These are phyloP conservation scores for Gallirallus australis DNA, from an alignment of 2,797 vertebrate genomes.

Conservation along the genomic window DNA sequence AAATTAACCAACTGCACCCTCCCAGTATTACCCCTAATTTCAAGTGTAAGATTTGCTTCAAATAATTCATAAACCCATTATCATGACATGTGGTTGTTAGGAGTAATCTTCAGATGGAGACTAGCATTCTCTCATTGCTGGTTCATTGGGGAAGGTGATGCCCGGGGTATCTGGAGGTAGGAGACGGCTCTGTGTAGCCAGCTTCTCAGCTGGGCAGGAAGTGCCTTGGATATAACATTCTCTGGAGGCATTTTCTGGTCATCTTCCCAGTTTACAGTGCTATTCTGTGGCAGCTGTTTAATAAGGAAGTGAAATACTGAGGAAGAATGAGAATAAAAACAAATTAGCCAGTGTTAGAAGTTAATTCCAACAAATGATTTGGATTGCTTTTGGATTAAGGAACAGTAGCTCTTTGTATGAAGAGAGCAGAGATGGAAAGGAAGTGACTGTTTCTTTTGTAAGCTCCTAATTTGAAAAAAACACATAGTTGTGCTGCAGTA, in stretches of 20 bases:
- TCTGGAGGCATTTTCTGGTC: slow-evolving; percentile 70
- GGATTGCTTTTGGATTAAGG: slow-evolving; percentile 68
- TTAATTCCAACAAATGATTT: slow-evolving; percentile 73
- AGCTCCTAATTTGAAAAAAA: neutral
- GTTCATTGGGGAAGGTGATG: slow-evolving; percentile 13
- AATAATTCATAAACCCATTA: neutral
- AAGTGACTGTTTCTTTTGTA: slow-evolving; percentile 53
- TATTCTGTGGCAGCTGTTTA: slow-evolving; percentile 71
- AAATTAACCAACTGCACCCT: neutral
- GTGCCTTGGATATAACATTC: slow-evolving; percentile 29
- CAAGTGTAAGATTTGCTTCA: neutral
- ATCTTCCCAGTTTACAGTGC: slow-evolving; percentile 67
- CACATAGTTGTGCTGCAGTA: neutral
- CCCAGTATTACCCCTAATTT: neutral
- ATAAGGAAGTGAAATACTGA: slow-evolving; percentile 71
- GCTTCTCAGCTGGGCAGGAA: slow-evolving; percentile 72
- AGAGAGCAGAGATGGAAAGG: slow-evolving; percentile 37
- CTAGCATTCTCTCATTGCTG: neutral
- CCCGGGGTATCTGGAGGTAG: neutral
- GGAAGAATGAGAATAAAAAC: slow-evolving; percentile 69
- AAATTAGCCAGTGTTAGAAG: slow-evolving; percentile 73
- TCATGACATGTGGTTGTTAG: neutral
- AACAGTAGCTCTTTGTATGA: slow-evolving; percentile 69
- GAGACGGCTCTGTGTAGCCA: neutral
- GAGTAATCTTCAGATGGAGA: neutral